Percentiles rank a stretch among this genome's conserved stretches.
phyloP scores from a whole-genome alignment of 2,113 vertebrate species.

The Procavia capensis region DNA sequence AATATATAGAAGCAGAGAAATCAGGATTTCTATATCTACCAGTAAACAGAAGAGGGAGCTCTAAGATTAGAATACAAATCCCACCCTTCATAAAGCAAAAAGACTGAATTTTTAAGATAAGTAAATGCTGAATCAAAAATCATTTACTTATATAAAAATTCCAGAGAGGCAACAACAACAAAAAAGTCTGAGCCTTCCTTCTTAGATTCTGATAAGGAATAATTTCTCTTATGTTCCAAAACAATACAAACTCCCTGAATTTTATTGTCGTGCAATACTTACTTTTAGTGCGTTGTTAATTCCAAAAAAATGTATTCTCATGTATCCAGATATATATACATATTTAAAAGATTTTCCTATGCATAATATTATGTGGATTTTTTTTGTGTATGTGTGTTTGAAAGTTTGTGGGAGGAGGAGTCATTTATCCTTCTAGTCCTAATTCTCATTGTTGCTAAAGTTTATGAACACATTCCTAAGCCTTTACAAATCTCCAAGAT shows the following conservation, averaged over 20 bases:
- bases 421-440: background rate
- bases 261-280: background rate
- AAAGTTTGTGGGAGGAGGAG: background rate
- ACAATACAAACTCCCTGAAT: background rate
- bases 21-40: slow-evolving; percentile 46
- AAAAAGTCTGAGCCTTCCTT: background rate
- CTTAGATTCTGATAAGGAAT: background rate
- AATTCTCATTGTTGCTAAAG: background rate
- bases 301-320: background rate
- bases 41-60: slow-evolving; percentile 87
- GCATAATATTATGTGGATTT: background rate
- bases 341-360: background rate
- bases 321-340: background rate
- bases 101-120: background rate
- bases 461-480: background rate
- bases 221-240: slow-evolving; percentile 12
- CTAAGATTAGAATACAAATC: slow-evolving; percentile 71
- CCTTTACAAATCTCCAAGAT: background rate
- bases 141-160: background rate
- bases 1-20: background rate
- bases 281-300: background rate
- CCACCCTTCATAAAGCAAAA: background rate
- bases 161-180: background rate
- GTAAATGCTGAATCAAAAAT: background rate
- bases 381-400: background rate